Base-by-base conservation (phyloP, 2,888 invertebrate species). In the Zaprionus lineosus region DNA sequence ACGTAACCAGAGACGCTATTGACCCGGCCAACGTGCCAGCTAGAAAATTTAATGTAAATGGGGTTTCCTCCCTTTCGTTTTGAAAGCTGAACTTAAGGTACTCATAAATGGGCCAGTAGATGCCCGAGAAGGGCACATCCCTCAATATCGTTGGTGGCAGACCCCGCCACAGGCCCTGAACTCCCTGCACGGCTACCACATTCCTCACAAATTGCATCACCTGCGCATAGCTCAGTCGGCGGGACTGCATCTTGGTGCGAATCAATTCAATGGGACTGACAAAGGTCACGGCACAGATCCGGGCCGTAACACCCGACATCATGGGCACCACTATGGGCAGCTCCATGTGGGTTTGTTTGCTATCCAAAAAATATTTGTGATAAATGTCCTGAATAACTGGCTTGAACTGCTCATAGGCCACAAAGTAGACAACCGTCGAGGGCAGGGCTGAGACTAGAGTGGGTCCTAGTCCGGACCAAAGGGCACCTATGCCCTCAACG, bases 391-490 rank as follows among this genome's bases (percentile, higher is more conserved):
- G n/a, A n/a, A n/a, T n/a, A n/a, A n/a, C n/a, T n/a, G n/a, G 91
- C 84, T 95, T 91, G 50, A 98, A 91, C 89, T 98, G 97, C 90
- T 99, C 99, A 89, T 99, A 99, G n/a, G 96, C 92, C 5, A 99
- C 98, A 91, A 99, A 99, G 90, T 99, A 99, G 65, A 98, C 93
- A 53, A 99, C 95, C 24, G 99, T 99, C 34, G 98, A 96, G 31
- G 99, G 99, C 61, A 99, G 91, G 9, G 99, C 98, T 89, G 99
- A 93, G 7, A 98, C 93, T 88, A 99, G 91, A 1, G 99, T 99
- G 0, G 99, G 99, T 70, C 98, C 95, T 43, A 99, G 91, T 1
- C 99, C 99, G 86, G 98, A 98, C 99, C 99, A 99, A 31, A 99
- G 90, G 0, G 98, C 96, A 5, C 93, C 89, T 0, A 98, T 86